A percentile compares a stretch with the other conserved stretches of the same genome.
Evolutionary conservation across 2,113 vertebrate species (phyloP).

Genomic region (Sorex fumeus): DNA sequence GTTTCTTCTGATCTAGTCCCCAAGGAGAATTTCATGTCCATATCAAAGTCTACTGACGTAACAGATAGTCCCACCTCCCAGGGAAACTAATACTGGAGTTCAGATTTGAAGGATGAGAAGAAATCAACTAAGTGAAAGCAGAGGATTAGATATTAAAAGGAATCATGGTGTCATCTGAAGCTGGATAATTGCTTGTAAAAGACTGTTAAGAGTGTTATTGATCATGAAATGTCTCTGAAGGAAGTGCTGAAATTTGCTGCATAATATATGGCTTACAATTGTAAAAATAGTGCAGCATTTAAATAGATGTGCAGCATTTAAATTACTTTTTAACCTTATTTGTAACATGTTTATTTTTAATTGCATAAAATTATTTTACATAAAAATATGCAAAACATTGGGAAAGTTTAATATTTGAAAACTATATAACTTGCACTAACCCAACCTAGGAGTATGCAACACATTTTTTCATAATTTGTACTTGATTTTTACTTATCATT

Average conservation of each 20-base stretch:
- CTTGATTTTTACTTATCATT: background rate
- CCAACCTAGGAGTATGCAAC: background rate
- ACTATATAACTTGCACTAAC: background rate
- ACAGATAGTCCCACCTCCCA: background rate
- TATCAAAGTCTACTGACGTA: background rate
- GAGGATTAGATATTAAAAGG: background rate
- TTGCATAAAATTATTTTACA: background rate
- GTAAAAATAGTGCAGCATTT: background rate
- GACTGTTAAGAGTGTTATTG: background rate
- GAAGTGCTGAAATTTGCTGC: background rate
- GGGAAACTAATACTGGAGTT: background rate
- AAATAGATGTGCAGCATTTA: background rate
- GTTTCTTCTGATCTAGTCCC: background rate
- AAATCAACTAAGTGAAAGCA: background rate
- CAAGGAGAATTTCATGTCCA: background rate
- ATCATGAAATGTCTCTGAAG: background rate
- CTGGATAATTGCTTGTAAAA: conserved; percentile 2
- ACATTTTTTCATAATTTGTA: background rate
- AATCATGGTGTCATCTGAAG: background rate
- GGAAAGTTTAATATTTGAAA: background rate
- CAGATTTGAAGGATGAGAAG: background rate
- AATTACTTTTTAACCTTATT: background rate
- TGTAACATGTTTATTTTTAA: background rate
- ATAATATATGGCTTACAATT: background rate
- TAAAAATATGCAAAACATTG: background rate